Base-by-base conservation (phyloP, 2,113 vertebrate genomes). In the Albula goreensis region DNA sequence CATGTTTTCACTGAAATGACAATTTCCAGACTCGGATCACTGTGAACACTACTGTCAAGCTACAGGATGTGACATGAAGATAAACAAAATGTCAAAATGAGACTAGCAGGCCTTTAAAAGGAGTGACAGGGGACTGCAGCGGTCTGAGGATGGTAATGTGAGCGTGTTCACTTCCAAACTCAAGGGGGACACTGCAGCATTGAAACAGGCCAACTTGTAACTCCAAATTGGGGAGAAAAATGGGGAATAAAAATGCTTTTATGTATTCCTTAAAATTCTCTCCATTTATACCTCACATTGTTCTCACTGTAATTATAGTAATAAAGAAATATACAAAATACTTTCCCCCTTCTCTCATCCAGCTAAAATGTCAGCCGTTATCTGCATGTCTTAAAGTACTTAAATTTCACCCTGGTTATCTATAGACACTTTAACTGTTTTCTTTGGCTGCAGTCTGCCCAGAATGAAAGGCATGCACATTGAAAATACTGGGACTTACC, bases 401-500 rank as follows among this genome's bases (percentile, higher is more conserved):
- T 25, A 31, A 56, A 11, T 10, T 78, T 41, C 51, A 49, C 5
- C 22, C 10, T 22, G 22, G 31, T 56, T 79, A 8, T 41, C 53
- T 60, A 70, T 83, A 56, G 2, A 78, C 15, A 49, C 31, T 57
- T 49, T 17, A 79, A 50, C 48, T 78, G 25, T 56, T 78, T 11
- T 60, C 17, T 60, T 60, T 60, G 52, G 53, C 81, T 41, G 78
- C 22, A 74, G 9, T 74, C 17, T 31, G 10, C 41, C 66, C 51
- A 41, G 3, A 7, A 53, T 80, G 41, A 60, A 15, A 56, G 84
- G 10, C 25, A 79, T 12, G 49, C 41, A 80, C 80, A 66, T 56
- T 63, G 63, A 80, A 80, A 49, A 85, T 5, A 85, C 48, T 41
- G 25, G 10, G 22, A 51, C 25, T 60, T 60, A 81, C 84, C 49